A percentile compares a stretch with the other conserved stretches of the same genome.
These are phyloP conservation scores for Engystomops pustulosus DNA, from an alignment of 2,113 vertebrate species.

Conservation along the genomic window DNA sequence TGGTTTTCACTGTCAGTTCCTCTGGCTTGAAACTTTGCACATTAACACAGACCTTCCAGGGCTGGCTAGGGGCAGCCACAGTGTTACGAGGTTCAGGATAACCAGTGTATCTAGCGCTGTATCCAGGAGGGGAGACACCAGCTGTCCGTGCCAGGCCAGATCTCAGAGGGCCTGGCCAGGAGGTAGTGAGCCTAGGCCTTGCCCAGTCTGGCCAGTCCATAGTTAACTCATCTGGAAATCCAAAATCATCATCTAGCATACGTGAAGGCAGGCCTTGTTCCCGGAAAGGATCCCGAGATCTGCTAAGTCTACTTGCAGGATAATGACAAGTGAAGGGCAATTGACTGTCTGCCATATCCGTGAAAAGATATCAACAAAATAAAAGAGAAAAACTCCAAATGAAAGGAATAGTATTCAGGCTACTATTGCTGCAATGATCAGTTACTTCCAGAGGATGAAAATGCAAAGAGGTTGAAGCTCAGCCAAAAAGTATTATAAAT, in stretches of 20 bases:
- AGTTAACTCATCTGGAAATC: slow-evolving; percentile 88
- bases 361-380: neutral
- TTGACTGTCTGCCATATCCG: slow-evolving; percentile 92
- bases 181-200: slow-evolving; percentile 85
- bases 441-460: slow-evolving; percentile 9
- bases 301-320: slow-evolving; percentile 79
- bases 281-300: slow-evolving; percentile 86
- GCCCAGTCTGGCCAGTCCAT: slow-evolving; percentile 95
- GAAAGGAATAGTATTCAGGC: neutral
- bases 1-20: slow-evolving; percentile 92
- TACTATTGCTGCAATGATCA: neutral
- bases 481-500: neutral
- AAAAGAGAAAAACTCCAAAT: neutral
- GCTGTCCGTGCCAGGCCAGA: slow-evolving; percentile 79
- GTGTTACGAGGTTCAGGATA: slow-evolving; percentile 81
- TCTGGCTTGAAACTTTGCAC: slow-evolving; percentile 95
- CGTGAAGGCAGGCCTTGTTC: slow-evolving; percentile 84
- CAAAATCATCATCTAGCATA: slow-evolving; percentile 94
- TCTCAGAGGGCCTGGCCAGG: slow-evolving; percentile 82
- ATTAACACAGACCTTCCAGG: slow-evolving; percentile 98
- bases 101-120: slow-evolving; percentile 75
- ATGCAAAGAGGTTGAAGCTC: neutral
- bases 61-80: slow-evolving; percentile 79
- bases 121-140: slow-evolving; percentile 73
- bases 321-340: slow-evolving; percentile 79